A percentile compares a stretch with the other conserved stretches of the same genome.
Conservation (phyloP, 2,888 invertebrate species). For the Podabrus alpinus region DNA sequence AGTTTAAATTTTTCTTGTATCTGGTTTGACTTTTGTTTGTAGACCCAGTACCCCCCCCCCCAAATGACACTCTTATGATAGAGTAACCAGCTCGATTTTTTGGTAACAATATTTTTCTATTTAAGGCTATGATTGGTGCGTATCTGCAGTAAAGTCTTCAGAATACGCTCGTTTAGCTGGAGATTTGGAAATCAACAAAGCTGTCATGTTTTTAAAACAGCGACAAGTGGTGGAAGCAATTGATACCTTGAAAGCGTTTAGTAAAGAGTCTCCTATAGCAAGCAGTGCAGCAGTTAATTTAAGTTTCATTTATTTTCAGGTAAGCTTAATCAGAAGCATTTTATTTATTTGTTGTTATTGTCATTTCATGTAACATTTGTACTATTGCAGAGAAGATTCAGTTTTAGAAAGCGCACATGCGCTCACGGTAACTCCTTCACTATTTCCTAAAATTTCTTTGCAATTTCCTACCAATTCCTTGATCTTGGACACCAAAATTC, state of each 20-base stretch:
- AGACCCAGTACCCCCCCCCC: no score
- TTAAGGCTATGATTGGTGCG: slow-evolving; percentile 79
- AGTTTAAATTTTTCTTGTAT: no score
- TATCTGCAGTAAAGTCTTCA: slow-evolving; percentile 91
- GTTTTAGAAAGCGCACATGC: no score
- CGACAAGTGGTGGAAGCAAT: slow-evolving; percentile 80
- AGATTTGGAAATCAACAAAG: slow-evolving; percentile 90
- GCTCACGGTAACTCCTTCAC: no score
- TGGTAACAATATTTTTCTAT: slow-evolving; percentile 10
- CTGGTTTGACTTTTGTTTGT: no score
- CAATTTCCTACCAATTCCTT: no score
- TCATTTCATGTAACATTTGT: no score
- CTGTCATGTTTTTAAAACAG: slow-evolving; percentile 81
- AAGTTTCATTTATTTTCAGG: slow-evolving; percentile 81
- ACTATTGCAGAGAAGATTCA: no score
- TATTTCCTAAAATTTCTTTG: no score
- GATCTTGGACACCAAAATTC: no score
- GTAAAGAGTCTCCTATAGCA: slow-evolving; percentile 82
- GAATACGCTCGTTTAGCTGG: slow-evolving; percentile 79
- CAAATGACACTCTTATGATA: no score
- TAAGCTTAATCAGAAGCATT: slow-evolving; percentile 46
- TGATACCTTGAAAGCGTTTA: slow-evolving; percentile 82
- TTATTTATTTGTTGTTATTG: not conserved
- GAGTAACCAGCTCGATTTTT: no score
- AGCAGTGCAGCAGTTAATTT: slow-evolving; percentile 85